A percentile compares a stretch with the other conserved stretches of the same genome.
These are phyloP conservation scores for Pithys albifrons DNA, from an alignment of 2,113 vertebrate species.

Conservation along the genomic window DNA sequence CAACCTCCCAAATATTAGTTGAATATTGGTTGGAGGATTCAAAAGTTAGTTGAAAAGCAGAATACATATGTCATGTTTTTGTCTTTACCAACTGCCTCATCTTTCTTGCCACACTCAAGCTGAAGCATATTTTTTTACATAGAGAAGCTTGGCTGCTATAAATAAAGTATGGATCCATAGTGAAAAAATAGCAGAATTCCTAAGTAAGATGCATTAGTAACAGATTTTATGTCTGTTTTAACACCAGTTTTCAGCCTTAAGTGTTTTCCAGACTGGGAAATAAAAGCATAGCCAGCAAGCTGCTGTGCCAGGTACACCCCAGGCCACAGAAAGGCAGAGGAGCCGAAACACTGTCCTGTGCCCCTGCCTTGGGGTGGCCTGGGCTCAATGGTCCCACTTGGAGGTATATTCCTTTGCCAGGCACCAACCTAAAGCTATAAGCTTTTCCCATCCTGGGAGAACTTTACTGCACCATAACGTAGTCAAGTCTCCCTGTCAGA, in stretches of 20 bases:
- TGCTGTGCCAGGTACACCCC: neutral
- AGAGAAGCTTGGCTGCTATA: neutral
- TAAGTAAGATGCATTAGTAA: neutral
- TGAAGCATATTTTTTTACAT: neutral
- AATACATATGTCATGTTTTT: neutral
- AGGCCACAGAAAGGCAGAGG: neutral
- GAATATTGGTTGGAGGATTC: neutral
- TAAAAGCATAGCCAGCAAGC: neutral
- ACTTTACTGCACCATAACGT: neutral
- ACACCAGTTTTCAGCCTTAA: neutral
- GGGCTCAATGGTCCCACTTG: neutral
- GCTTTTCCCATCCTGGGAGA: neutral
- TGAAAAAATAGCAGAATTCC: neutral
- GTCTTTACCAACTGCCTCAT: neutral
- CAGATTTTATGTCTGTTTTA: neutral
- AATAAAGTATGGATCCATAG: neutral
- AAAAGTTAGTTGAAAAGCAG: neutral
- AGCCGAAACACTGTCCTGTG: rapidly evolving
- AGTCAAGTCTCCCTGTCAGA: neutral
- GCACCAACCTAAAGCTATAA: neutral
- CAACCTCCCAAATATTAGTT: neutral
- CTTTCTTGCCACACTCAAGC: neutral
- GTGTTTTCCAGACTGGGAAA: neutral
- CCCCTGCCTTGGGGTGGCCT: neutral
- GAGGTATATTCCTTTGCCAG: neutral